Evolutionary conservation across 2,797 vertebrate genomes (phyloP).

Genomic region (Allobates femoralis): DNA sequence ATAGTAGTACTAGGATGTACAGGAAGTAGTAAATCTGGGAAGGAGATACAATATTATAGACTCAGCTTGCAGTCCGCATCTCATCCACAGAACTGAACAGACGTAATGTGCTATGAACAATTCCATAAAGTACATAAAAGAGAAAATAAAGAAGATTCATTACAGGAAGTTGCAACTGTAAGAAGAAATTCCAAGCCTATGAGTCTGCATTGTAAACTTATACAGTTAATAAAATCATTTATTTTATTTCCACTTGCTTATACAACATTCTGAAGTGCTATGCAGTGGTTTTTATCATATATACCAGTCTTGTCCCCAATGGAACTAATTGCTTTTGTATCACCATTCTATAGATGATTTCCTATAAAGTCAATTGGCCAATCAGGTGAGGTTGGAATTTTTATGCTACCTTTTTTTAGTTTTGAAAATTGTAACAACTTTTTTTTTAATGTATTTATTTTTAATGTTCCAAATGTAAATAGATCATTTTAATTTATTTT

Average conservation of each 20-base stretch:
- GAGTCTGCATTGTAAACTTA: background rate
- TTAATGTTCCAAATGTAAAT: too few relatives aligned
- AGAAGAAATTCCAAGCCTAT: background rate
- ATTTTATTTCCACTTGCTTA: background rate
- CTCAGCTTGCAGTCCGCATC: background rate
- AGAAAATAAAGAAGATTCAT: constrained; percentile 10
- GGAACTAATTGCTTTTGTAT: too few relatives aligned
- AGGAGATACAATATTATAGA: constrained; percentile 4
- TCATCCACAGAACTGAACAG: background rate
- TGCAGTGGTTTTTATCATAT: background rate
- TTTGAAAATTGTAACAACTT: too few relatives aligned
- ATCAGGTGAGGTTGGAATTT: too few relatives aligned
- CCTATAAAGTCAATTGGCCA: too few relatives aligned
- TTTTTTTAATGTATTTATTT: too few relatives aligned
- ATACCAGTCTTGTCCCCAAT: too few relatives aligned
- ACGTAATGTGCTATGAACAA: background rate
- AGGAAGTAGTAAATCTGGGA: constrained; percentile 2
- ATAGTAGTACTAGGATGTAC: background rate
- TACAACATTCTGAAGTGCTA: background rate
- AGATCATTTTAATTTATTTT: too few relatives aligned
- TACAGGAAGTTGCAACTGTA: background rate
- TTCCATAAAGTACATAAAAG: constrained; percentile 26
- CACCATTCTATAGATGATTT: too few relatives aligned
- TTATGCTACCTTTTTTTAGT: too few relatives aligned
- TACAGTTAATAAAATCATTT: background rate